phyloP scores from a whole-genome alignment of 2,797 vertebrate genomes.

The Notolabrus celidotus region DNA sequence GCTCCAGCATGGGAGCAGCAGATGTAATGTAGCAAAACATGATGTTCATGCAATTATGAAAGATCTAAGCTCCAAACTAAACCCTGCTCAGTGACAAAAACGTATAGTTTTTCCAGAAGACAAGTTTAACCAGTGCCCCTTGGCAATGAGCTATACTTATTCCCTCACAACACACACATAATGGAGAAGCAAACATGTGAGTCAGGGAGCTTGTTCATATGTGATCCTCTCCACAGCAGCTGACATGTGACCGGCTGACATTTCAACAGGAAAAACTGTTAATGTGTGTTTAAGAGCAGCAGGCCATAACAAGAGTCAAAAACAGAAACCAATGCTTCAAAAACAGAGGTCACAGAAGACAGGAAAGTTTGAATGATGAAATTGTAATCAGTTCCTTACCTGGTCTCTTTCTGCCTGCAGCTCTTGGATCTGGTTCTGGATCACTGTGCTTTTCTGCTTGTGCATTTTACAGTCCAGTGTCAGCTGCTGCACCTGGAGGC shows the following conservation, averaged over 20 bases:
- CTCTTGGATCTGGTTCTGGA: slow-evolving; percentile 87
- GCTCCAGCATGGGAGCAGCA: rapidly evolving
- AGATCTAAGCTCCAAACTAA: no score
- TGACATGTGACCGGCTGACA: no score
- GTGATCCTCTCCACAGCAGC: no score
- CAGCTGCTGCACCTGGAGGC: slow-evolving; percentile 85
- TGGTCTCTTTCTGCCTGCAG: slow-evolving; percentile 91
- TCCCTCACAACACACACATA: background rate
- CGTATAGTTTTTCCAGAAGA: background rate
- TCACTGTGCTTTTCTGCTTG: slow-evolving; percentile 84
- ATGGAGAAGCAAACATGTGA: background rate
- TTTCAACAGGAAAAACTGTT: no score
- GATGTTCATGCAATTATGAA: background rate
- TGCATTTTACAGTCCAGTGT: slow-evolving; percentile 88
- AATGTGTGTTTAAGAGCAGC: no score
- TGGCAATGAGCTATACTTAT: background rate
- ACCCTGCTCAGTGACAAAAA: background rate
- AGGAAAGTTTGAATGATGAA: background rate
- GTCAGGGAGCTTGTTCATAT: background rate
- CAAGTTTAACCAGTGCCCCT: background rate
- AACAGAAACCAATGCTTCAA: background rate
- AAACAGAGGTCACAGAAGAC: background rate
- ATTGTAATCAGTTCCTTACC: slow-evolving; percentile 65
- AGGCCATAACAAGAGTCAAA: no score
- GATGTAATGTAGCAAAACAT: background rate